Conservation (phyloP, 2,113 vertebrate genomes). For the Chrysochloris asiatica region DNA sequence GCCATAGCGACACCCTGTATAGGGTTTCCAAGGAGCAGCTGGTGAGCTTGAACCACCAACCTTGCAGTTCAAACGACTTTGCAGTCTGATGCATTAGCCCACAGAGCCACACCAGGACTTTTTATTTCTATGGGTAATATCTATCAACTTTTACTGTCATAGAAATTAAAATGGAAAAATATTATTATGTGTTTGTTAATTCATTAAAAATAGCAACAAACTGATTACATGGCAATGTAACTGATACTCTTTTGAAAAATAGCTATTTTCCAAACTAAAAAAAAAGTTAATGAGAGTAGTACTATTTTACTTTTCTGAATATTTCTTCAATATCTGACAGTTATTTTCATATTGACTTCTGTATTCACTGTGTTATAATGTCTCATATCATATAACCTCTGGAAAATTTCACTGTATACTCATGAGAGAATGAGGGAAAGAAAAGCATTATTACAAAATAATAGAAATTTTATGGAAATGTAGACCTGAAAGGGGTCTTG, state of each 20-base stretch:
- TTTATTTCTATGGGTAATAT: conserved; percentile 13
- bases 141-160: neutral
- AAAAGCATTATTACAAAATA: conserved; percentile 12
- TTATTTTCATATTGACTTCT: neutral
- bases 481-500: neutral
- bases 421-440: neutral
- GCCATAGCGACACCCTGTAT: too few relatives aligned
- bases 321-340: neutral
- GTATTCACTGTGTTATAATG: neutral
- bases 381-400: neutral
- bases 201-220: conserved; percentile 8
- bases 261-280: neutral
- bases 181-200: neutral
- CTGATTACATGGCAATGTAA: neutral
- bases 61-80: too few relatives aligned
- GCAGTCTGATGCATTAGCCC: too few relatives aligned
- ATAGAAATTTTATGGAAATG: neutral
- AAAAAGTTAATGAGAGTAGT: neutral
- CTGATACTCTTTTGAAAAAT: conserved; percentile 21
- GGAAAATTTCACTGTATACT: neutral
- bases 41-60: too few relatives aligned
- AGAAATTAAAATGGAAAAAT: too few relatives aligned
- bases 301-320: conserved; percentile 26
- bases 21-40: too few relatives aligned
- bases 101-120: too few relatives aligned